A percentile compares a stretch with the other conserved stretches of the same genome.
phyloP scores from a whole-genome alignment of 2,113 vertebrate genomes.

The Macrotus californicus region DNA sequence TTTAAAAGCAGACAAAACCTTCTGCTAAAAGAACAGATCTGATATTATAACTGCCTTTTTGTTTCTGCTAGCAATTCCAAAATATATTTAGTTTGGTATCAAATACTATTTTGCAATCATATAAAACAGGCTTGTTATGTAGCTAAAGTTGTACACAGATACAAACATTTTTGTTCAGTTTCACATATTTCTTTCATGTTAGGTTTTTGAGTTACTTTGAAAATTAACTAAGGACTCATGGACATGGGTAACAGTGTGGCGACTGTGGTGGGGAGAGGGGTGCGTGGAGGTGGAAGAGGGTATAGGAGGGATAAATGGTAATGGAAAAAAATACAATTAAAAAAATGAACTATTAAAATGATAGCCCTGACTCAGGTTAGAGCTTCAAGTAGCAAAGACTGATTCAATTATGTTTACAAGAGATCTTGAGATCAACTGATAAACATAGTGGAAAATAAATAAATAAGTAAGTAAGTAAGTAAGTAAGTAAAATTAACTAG shows the following conservation, averaged over 20 bases:
- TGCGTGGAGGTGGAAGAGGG: too few species aligned
- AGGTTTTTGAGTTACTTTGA: background rate
- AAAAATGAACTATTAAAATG: background rate
- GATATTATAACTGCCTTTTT: background rate
- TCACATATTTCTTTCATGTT: background rate
- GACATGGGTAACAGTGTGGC: too few species aligned
- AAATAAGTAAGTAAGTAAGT: too few species aligned
- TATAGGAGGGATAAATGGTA: too few species aligned
- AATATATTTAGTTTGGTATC: background rate
- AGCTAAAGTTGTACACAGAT: background rate
- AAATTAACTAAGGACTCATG: slow-evolving; percentile 9
- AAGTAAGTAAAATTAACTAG: background rate
- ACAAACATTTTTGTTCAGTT: background rate
- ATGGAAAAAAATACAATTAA: too few species aligned
- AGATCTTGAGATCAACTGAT: background rate
- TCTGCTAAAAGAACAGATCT: background rate
- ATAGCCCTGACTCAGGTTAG: background rate
- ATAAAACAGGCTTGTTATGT: background rate
- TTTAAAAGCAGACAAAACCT: background rate
- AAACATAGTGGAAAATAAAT: background rate
- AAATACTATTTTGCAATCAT: background rate
- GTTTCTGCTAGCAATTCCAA: background rate
- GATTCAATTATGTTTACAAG: background rate
- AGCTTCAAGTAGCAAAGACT: background rate
- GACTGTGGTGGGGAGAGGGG: too few species aligned